Conservation (phyloP, 2,797 vertebrate genomes). For the Antennarius maculatus region DNA sequence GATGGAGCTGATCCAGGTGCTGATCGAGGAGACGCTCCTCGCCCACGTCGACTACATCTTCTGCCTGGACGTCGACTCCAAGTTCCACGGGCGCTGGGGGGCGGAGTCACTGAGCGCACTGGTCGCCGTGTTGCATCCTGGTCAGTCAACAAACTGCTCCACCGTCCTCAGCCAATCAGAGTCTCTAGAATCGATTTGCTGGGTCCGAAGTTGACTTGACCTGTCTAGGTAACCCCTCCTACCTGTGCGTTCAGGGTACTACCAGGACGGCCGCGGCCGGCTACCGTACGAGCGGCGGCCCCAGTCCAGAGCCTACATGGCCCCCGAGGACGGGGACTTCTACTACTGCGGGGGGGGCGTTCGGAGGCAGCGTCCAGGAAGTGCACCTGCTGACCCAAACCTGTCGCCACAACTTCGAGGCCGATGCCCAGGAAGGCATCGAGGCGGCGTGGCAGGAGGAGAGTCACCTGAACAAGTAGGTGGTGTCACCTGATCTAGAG, state of each 20-base stretch:
- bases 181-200: neutral
- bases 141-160: slow-evolving; percentile 15
- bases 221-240: neutral
- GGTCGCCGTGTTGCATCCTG: slow-evolving; percentile 80
- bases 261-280: neutral
- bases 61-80: slow-evolving; percentile 71
- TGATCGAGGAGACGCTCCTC: slow-evolving; percentile 55
- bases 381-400: slow-evolving; percentile 70
- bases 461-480: slow-evolving; percentile 81
- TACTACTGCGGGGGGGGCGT: slow-evolving; percentile 78
- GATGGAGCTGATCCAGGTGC: slow-evolving; percentile 77
- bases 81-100: slow-evolving; percentile 75
- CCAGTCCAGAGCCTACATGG: slow-evolving; percentile 73
- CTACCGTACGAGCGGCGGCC: slow-evolving; percentile 81
- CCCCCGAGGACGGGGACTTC: slow-evolving; percentile 78
- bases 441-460: slow-evolving; percentile 85
- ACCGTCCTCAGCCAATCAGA: neutral
- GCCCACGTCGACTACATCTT: slow-evolving; percentile 64
- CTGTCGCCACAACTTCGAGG: slow-evolving; percentile 73
- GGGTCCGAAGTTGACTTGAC: no score
- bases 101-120: slow-evolving; percentile 74
- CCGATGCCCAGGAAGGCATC: slow-evolving; percentile 72
- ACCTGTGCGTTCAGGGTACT: slow-evolving; percentile 65
- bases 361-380: slow-evolving; percentile 69
- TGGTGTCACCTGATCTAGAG: no score